These are phyloP conservation scores for Drosophila seguyi DNA, from an alignment of 1,140 invertebrate species.

Conservation along the genomic window DNA sequence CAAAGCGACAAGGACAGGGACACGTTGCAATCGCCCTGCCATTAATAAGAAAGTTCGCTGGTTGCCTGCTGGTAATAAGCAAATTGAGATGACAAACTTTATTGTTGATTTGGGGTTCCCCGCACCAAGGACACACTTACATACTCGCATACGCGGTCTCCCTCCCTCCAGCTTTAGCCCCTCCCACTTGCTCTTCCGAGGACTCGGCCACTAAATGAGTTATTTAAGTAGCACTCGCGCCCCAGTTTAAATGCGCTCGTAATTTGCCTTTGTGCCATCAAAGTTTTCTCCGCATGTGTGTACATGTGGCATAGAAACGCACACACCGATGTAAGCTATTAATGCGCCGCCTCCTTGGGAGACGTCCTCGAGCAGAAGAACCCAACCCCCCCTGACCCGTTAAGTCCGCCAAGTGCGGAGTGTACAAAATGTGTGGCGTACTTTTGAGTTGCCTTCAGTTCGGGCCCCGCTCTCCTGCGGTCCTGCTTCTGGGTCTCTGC, in stretches of 20 bases:
- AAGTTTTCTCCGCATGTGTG: slow-evolving; percentile 56
- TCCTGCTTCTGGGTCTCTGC: slow-evolving; percentile 29
- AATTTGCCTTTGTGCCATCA: slow-evolving; percentile 79
- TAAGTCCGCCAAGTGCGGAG: slow-evolving; percentile 24
- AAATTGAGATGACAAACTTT: slow-evolving; percentile 83
- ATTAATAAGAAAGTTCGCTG: slow-evolving; percentile 78
- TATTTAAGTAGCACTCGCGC: slow-evolving; percentile 82
- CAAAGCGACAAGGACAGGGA: slow-evolving; percentile 26
- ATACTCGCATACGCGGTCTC: slow-evolving; percentile 4
- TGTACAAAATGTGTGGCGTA: slow-evolving; percentile 53
- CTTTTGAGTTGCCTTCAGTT: slow-evolving; percentile 47
- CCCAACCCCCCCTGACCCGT: not conserved
- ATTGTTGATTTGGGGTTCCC: slow-evolving; percentile 77
- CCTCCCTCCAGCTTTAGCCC: not conserved
- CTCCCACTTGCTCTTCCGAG: slow-evolving; percentile 33
- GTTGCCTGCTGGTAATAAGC: slow-evolving; percentile 78
- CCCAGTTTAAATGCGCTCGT: slow-evolving; percentile 82
- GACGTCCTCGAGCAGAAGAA: slow-evolving; percentile 33
- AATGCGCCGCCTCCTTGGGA: slow-evolving; percentile 63
- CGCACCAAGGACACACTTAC: not conserved
- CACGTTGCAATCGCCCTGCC: slow-evolving; percentile 73
- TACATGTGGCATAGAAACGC: slow-evolving; percentile 59
- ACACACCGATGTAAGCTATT: slow-evolving; percentile 62
- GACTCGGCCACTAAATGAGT: slow-evolving; percentile 76
- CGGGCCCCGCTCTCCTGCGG: slow-evolving; percentile 11